These are phyloP conservation scores for Helleia helle DNA, from an alignment of 2,888 invertebrate genomes.

Conservation along the genomic window DNA sequence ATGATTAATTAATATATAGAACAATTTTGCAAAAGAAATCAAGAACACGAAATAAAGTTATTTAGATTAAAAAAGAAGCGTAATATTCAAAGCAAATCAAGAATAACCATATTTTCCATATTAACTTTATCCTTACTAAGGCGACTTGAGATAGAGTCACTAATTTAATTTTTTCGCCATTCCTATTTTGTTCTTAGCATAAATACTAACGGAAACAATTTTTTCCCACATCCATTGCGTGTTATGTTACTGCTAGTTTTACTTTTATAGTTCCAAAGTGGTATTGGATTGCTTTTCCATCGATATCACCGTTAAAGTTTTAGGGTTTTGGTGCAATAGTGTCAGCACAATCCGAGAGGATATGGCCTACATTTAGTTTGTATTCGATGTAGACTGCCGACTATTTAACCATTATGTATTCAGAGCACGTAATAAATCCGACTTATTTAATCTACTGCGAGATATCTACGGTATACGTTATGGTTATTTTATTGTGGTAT, in stretches of 20 bases:
- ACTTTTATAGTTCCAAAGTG: not conserved
- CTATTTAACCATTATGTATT: slow-evolving; percentile 49
- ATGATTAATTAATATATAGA: no score
- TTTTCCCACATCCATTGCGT: not conserved
- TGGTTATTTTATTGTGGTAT: slow-evolving; percentile 1
- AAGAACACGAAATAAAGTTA: slow-evolving; percentile 10
- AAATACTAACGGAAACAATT: not conserved
- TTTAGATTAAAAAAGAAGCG: no score
- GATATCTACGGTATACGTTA: slow-evolving; percentile 29
- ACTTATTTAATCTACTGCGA: slow-evolving; percentile 57
- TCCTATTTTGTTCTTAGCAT: slow-evolving; percentile 1
- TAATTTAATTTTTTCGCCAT: slow-evolving; percentile 27
- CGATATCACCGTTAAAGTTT: not conserved
- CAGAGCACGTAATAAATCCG: slow-evolving; percentile 56
- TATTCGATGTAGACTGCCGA: slow-evolving; percentile 34
- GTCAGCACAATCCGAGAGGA: slow-evolving; percentile 19
- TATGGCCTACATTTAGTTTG: slow-evolving; percentile 31
- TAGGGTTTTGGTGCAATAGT: slow-evolving; percentile 15
- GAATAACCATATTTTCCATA: slow-evolving; percentile 15
- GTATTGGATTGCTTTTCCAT: not conserved
- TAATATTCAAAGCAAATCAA: slow-evolving; percentile 15
- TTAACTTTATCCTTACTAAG: slow-evolving; percentile 15
- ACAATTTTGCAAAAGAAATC: no score
- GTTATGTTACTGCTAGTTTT: not conserved
- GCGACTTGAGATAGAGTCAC: slow-evolving; percentile 19